These are phyloP conservation scores for Cossypha dichroa DNA, from an alignment of 2,797 vertebrate species.

Conservation along the genomic window DNA sequence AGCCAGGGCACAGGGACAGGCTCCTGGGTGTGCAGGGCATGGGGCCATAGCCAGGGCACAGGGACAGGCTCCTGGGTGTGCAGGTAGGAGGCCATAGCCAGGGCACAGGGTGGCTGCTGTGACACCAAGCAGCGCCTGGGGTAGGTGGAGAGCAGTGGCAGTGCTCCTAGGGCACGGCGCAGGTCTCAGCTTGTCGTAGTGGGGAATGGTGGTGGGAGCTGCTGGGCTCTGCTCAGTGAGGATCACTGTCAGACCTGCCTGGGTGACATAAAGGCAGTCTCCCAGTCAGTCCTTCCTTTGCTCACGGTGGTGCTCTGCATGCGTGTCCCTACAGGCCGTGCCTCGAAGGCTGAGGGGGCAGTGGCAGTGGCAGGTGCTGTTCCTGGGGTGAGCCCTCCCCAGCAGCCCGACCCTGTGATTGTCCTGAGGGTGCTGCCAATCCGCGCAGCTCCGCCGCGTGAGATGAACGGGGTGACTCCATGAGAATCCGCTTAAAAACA, in stretches of 20 bases:
- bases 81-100: no score
- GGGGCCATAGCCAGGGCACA: no score
- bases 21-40: no score
- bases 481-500: not conserved
- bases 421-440: not conserved
- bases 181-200: not conserved
- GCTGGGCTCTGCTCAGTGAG: not conserved
- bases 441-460: rapidly evolving
- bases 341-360: not conserved
- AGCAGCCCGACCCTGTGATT: rapidly evolving
- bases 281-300: no score
- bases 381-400: not conserved
- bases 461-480: not conserved
- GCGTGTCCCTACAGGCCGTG: not conserved
- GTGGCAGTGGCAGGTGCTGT: rapidly evolving
- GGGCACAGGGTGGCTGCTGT: not conserved
- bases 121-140: rapidly evolving
- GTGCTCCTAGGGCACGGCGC: rapidly evolving
- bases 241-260: not conserved
- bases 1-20: not conserved
- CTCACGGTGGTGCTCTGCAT: not conserved
- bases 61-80: no score
- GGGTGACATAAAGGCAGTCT: no score
- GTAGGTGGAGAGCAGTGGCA: not conserved
- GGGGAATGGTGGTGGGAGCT: not conserved